phyloP scores from a whole-genome alignment of 2,888 invertebrate genomes.

The Neocrepidodera transversa region DNA sequence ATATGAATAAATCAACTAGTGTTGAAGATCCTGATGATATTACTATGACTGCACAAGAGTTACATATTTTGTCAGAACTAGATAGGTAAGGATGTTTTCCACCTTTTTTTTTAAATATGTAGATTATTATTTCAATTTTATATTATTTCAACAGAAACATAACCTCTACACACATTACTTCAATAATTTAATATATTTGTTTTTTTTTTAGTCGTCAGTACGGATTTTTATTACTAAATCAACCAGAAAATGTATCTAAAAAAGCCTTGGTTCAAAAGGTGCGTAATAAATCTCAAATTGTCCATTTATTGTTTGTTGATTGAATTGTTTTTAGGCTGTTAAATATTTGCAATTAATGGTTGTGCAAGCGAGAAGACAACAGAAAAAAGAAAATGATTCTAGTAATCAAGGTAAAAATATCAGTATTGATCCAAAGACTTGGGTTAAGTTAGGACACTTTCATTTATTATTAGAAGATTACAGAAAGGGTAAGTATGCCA shows the following conservation, averaged over 20 bases:
- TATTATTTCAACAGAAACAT: neutral
- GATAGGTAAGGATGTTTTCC: constrained; percentile 68
- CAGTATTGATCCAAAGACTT: constrained; percentile 87
- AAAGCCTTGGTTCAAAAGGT: constrained; percentile 81
- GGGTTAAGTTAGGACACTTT: constrained; percentile 94
- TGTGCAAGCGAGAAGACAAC: constrained; percentile 76
- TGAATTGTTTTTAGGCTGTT: constrained; percentile 67
- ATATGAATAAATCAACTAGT: constrained; percentile 53
- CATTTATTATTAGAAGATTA: constrained; percentile 92
- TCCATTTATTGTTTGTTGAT: neutral
- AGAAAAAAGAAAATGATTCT: constrained; percentile 57
- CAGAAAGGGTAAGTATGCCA: constrained; percentile 84
- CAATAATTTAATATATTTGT: constrained; percentile 3
- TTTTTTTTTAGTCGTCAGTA: constrained; percentile 80
- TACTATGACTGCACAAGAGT: constrained; percentile 75
- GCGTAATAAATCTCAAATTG: constrained; percentile 36
- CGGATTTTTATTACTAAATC: constrained; percentile 85
- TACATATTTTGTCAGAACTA: constrained; percentile 85
- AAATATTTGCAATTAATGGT: constrained; percentile 86
- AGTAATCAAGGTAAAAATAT: constrained; percentile 66
- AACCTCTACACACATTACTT: neutral
- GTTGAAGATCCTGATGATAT: constrained; percentile 56
- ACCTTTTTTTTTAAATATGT: too few relatives aligned
- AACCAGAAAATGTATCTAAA: constrained; percentile 81
- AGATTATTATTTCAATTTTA: neutral